Conservation (phyloP, 1,140 invertebrate genomes). For the Diorhabda elongata region DNA sequence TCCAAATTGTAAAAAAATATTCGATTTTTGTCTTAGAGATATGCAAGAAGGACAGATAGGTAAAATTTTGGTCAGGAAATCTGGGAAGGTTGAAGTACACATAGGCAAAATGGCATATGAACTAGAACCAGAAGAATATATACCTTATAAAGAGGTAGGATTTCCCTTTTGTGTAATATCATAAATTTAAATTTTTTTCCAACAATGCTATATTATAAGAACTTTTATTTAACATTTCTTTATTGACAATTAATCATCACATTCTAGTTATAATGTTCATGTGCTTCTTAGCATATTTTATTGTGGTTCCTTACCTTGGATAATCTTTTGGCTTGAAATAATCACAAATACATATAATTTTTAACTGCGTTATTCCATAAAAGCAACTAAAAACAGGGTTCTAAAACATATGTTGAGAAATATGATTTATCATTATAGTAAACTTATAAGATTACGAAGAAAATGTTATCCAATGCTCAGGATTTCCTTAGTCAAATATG, state of each 20-base stretch:
- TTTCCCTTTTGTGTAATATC: background rate
- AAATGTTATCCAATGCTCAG: too few relatives aligned
- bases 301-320: too few relatives aligned
- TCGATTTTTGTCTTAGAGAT: slow-evolving; percentile 31
- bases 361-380: too few relatives aligned
- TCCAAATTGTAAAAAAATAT: slow-evolving; percentile 31
- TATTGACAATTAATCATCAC: background rate
- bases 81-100: slow-evolving; percentile 34
- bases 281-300: background rate
- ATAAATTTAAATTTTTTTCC: background rate
- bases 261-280: background rate
- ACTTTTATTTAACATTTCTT: background rate
- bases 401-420: too few relatives aligned
- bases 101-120: slow-evolving; percentile 34
- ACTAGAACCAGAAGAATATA: slow-evolving; percentile 23
- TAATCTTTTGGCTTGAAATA: too few relatives aligned
- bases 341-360: too few relatives aligned
- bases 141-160: slow-evolving; percentile 22
- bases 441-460: too few relatives aligned
- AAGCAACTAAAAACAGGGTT: too few relatives aligned
- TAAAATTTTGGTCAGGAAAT: slow-evolving; percentile 33
- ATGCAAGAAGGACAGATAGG: slow-evolving; percentile 39
- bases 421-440: too few relatives aligned
- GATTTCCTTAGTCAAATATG: too few relatives aligned
- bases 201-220: background rate